Evolutionary conservation across 1,140 invertebrate genomes (phyloP).

Genomic region (Aphelinus certus): DNA sequence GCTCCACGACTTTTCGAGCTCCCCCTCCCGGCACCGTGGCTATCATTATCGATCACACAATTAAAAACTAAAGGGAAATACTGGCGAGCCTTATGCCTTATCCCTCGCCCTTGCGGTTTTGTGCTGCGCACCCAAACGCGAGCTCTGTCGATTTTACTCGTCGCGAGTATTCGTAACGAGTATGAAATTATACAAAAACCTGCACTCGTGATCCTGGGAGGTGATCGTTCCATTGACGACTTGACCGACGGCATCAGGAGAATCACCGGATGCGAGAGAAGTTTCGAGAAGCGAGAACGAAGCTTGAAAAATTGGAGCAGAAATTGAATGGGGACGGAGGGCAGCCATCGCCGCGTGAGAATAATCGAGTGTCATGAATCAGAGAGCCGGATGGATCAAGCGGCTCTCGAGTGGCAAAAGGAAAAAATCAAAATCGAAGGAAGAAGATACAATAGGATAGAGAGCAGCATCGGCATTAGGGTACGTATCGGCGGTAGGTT

Average conservation of each 20-base stretch:
- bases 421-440: neutral
- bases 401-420: neutral
- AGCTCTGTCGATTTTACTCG: no score
- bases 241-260: no score
- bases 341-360: neutral
- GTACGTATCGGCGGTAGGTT: conserved; percentile 17
- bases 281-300: neutral
- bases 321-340: no score
- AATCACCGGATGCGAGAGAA: neutral
- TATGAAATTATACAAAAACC: no score
- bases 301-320: no score
- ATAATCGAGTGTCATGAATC: conserved; percentile 11
- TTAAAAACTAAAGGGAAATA: conserved; percentile 45
- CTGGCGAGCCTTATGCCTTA: neutral
- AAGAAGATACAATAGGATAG: conserved; percentile 4
- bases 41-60: conserved; percentile 59
- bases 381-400: conserved; percentile 2
- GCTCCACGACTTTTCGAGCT: conserved; percentile 4
- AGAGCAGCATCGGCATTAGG: neutral
- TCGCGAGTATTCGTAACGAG: no score
- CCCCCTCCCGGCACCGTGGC: conserved; percentile 5
- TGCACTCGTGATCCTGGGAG: no score
- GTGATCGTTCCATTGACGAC: no score
- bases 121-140: no score
- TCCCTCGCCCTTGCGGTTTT: neutral